Conservation (phyloP, 2,888 invertebrate species). For the Mythimna impura region DNA sequence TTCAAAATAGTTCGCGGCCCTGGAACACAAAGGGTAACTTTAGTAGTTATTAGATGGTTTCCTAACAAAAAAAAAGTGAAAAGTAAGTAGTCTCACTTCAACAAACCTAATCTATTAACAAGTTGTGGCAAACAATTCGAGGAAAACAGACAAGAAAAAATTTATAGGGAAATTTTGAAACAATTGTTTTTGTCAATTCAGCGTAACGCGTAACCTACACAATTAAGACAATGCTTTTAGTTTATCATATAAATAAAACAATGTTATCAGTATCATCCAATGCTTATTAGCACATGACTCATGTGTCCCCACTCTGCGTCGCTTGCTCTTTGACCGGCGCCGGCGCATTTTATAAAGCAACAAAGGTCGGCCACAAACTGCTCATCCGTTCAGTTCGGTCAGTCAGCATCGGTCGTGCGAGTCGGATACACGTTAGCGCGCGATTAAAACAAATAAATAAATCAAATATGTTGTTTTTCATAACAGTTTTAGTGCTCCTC, state of each 20-base stretch:
- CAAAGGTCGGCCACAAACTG: conserved; percentile 81
- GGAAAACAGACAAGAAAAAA: not conserved
- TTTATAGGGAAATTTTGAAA: not conserved
- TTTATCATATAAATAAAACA: conserved; percentile 23
- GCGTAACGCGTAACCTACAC: not conserved
- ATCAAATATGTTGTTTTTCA: conserved; percentile 80
- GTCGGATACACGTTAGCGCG: conserved; percentile 85
- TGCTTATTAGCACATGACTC: conserved; percentile 16
- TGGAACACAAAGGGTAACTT: no score
- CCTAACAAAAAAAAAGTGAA: no score
- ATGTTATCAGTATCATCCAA: conserved; percentile 17
- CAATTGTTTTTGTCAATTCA: not conserved
- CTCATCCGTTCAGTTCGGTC: conserved; percentile 73
- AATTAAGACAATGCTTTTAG: conserved; percentile 3
- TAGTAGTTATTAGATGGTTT: no score
- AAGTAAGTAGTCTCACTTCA: no score
- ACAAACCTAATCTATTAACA: no score
- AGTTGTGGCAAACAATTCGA: not conserved
- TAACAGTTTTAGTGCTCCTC: conserved; percentile 77
- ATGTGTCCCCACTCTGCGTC: conserved; percentile 53
- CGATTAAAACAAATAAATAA: conserved; percentile 61
- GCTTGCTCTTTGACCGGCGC: conserved; percentile 83
- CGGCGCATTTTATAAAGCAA: conserved; percentile 83
- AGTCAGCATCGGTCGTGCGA: conserved; percentile 82
- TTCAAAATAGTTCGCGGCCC: no score